These are phyloP conservation scores for Nyctereutes procyonoides DNA, from an alignment of 2,113 vertebrate genomes.

Conservation along the genomic window DNA sequence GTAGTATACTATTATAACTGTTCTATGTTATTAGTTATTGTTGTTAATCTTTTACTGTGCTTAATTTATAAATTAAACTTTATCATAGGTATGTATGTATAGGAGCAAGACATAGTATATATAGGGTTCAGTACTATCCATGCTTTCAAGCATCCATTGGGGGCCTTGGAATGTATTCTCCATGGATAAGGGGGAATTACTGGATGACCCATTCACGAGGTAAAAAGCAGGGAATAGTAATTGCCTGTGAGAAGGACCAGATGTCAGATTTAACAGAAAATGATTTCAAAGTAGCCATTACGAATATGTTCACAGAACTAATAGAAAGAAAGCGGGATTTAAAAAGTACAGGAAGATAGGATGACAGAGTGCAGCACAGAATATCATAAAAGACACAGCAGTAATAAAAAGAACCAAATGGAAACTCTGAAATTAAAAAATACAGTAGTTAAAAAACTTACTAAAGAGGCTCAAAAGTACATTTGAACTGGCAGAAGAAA, in stretches of 20 bases:
- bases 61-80: background rate
- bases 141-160: background rate
- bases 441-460: conserved; percentile 1
- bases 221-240: background rate
- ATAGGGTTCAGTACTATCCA: background rate
- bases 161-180: background rate
- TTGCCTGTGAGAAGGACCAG: background rate
- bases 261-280: conserved; percentile 39
- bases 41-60: background rate
- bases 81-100: background rate
- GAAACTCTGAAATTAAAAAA: conserved; percentile 48
- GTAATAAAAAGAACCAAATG: conserved; percentile 4
- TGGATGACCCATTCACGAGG: background rate
- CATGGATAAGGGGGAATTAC: background rate
- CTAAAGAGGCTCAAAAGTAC: background rate
- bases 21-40: background rate
- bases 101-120: background rate
- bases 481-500: conserved; percentile 21
- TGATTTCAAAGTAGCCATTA: conserved; percentile 30
- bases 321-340: conserved; percentile 17
- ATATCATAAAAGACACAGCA: background rate
- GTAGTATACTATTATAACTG: background rate
- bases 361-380: background rate
- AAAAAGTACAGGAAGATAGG: background rate
- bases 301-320: conserved; percentile 32